Conservation (phyloP, 2,797 vertebrate species). For the Hydrolagus colliei region DNA sequence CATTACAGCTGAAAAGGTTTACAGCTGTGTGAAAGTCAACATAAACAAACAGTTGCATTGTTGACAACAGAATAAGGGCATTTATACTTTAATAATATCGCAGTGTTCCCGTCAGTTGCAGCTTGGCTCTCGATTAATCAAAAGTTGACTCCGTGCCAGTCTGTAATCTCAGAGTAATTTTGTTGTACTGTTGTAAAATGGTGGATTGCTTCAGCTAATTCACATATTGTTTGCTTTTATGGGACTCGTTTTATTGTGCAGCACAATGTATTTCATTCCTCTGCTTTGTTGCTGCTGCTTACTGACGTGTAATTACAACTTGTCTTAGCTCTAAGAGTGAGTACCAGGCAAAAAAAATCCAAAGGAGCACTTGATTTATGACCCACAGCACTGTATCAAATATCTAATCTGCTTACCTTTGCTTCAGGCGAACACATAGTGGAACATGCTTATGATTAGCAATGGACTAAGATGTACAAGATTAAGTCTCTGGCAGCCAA, state of each 20-base stretch:
- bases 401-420: slow-evolving; percentile 78
- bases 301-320: slow-evolving; percentile 93
- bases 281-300: slow-evolving; percentile 68
- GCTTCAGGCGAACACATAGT: slow-evolving; percentile 64
- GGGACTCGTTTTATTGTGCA: slow-evolving; percentile 87
- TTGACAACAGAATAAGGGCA: slow-evolving; percentile 20
- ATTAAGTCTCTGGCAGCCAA: slow-evolving; percentile 56
- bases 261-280: slow-evolving; percentile 84
- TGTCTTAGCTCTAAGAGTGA: slow-evolving; percentile 75
- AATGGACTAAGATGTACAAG: slow-evolving; percentile 60
- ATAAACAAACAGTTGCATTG: slow-evolving; percentile 6
- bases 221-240: slow-evolving; percentile 82
- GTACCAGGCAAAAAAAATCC: slow-evolving; percentile 79
- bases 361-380: slow-evolving; percentile 83
- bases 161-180: slow-evolving; percentile 59
- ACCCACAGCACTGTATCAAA: slow-evolving; percentile 66
- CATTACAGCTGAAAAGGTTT: slow-evolving; percentile 19
- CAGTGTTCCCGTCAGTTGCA: slow-evolving; percentile 59
- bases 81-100: slow-evolving; percentile 46
- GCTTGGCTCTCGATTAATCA: slow-evolving; percentile 70
- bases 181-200: slow-evolving; percentile 74
- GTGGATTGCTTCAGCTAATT: slow-evolving; percentile 87
- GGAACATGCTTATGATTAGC: slow-evolving; percentile 64
- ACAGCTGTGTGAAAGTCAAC: slow-evolving; percentile 3
- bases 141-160: slow-evolving; percentile 63